A percentile compares a stretch with the other conserved stretches of the same genome.
Conservation (phyloP, 2,113 vertebrate species). For the Paralichthys olivaceus region DNA sequence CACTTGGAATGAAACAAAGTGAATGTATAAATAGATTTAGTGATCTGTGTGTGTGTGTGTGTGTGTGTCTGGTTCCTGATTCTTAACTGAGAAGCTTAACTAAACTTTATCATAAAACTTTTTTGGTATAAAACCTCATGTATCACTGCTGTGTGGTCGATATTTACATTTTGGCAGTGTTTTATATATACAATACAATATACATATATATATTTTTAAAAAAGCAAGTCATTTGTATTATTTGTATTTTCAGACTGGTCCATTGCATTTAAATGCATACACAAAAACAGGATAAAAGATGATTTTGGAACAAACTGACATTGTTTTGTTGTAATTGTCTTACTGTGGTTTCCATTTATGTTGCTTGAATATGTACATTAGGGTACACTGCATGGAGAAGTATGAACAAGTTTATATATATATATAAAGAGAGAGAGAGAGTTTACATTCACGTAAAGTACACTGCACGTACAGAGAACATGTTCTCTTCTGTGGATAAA, state of each 20-base stretch:
- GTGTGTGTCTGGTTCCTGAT: constrained; percentile 19
- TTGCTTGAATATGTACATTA: too few relatives aligned
- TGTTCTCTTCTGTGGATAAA: too few relatives aligned
- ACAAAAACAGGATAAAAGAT: too few relatives aligned
- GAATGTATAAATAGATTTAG: constrained; percentile 40
- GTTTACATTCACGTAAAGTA: too few relatives aligned
- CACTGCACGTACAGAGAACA: not conserved
- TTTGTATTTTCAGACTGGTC: constrained; percentile 8
- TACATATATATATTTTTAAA: constrained; percentile 30
- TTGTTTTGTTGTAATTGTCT: too few relatives aligned
- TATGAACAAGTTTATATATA: too few relatives aligned
- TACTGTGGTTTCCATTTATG: too few relatives aligned
- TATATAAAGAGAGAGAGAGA: too few relatives aligned
- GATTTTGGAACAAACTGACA: too few relatives aligned
- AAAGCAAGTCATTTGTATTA: constrained; percentile 16
- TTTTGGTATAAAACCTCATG: not conserved
- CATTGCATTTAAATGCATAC: not conserved
- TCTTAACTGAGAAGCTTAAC: constrained; percentile 37
- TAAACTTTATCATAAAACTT: constrained; percentile 8
- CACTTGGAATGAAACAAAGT: constrained; percentile 33
- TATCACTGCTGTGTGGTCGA: not conserved
- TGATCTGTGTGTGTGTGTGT: constrained; percentile 22
- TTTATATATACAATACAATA: not conserved
- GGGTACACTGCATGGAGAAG: too few relatives aligned
- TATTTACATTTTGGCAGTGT: not conserved